Percentiles rank a stretch among this genome's conserved stretches.
Evolutionary conservation across 2,113 vertebrate species (phyloP).

Genomic region (Hoplias malabaricus): DNA sequence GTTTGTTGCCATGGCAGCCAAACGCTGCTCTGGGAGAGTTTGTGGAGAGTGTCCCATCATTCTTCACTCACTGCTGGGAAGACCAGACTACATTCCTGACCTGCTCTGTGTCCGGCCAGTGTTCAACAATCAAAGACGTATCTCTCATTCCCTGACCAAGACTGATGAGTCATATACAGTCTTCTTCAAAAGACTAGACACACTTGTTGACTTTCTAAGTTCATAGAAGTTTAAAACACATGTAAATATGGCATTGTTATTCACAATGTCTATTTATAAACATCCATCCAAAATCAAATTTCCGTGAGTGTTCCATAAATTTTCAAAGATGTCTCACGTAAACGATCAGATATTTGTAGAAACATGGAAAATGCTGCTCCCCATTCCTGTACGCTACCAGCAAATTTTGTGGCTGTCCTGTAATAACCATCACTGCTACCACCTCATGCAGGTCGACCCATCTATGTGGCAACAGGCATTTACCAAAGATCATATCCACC

Average conservation of each 20-base stretch:
- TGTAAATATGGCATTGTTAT: too few species aligned
- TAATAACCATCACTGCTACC: constrained; percentile 25
- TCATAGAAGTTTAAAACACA: too few species aligned
- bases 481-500: constrained; percentile 14
- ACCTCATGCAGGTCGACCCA: constrained; percentile 14
- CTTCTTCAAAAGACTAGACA: too few species aligned
- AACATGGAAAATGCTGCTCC: not conserved
- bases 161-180: not conserved
- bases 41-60: constrained; percentile 39
- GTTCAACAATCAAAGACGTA: not conserved
- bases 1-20: constrained; percentile 47
- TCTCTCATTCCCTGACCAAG: not conserved
- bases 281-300: too few species aligned
- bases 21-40: constrained; percentile 46
- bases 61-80: constrained; percentile 24
- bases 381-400: not conserved
- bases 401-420: not conserved
- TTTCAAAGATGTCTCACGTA: too few species aligned
- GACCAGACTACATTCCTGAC: constrained; percentile 36
- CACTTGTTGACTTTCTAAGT: too few species aligned
- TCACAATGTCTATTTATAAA: not conserved
- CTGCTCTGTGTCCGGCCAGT: not conserved
- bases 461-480: constrained; percentile 3
- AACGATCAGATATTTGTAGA: not conserved
- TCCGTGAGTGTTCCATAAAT: too few species aligned